Base-by-base conservation (phyloP, 2,888 invertebrate genomes). In the Endomychus coccineus region DNA sequence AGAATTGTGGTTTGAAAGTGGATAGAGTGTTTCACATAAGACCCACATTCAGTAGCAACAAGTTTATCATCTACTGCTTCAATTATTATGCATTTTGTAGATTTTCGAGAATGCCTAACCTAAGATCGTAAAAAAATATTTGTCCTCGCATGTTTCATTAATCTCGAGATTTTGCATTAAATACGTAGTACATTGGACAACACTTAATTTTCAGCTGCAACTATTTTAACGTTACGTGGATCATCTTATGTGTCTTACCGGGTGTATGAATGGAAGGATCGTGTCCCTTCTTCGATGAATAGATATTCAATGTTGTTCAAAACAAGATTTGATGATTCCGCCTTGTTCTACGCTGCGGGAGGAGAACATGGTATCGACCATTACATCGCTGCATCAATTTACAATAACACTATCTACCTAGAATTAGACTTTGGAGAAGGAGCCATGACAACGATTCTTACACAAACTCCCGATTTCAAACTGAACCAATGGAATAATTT, bases 231-330 rank as follows among this genome's bases (percentile, higher is more conserved):
- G 1, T 69, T 94, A 15, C 75, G 88, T 43, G 92, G 92, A 0
- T 90, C 91, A 27, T 91, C 92, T 36, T 92, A 89, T 69, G 83
- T 94, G 14, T 89, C 88, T 1, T 94, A 92, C 66, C 75, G 89
- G 39, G 85, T 92, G 29, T 92, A 92, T 64, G 87, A 90, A 55
- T 90, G 88, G 86, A 87, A 88, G 63, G 88, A 90, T 62, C 75
- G 88, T 39, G 87, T 90, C 9, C 90, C 91, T 60, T 88, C 89
- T 0, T 82, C 87, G 27, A 80, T 80, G 27, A 90, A 88, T 42
- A 74, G 87, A 53, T 85, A 94, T 58, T 90, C 91, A 56, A 69
- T 94, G 55, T 77, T 87, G 64, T 94, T 94, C 67, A 86, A 84
- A 78, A 94, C 94, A 5, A 78, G 81, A 52, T 87, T 88, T 67